Base-by-base conservation (phyloP, 1,140 invertebrate genomes). In the Branchinecta lynchi region DNA sequence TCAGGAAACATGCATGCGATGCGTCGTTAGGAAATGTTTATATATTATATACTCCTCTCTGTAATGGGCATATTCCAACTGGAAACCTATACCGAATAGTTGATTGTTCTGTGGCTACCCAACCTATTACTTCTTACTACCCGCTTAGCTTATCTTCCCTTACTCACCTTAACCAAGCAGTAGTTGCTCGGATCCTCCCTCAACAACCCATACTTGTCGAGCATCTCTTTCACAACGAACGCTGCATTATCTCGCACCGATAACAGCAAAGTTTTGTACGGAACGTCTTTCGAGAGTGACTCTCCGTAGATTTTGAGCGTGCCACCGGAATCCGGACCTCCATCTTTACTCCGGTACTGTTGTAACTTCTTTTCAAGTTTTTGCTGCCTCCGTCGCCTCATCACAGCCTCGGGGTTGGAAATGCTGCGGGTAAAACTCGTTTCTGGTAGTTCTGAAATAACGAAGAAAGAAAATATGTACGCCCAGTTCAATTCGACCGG, bases 351-450 rank as follows among this genome's bases (percentile, higher is more conserved):
- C 45, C 91, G 84, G 79, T 98, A 98, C 78, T 98, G 92, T 78
- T 97, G 92, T 73, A 99, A 80, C 79, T 96, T 98, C 75, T 91
- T 88, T 79, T 99, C 96, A 66, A 99, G 82, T 78, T 97, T 98
- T 78, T 97, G 93, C 76, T 98, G 94, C n/a, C 96, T 81, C 70
- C 95, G 82, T 45, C 96, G 84, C 71, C 94, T 84, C 96, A 99
- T 98, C 69, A 99, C 96, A 69, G 94, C 93, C 82, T 99, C 96
- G 9, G 96, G 96, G 83, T 99, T 99, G 68, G 94, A 98, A 77
- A 99, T 98, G 73, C 93, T 97, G 72, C 96, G 83, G 17, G 95
- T 98, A 79, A 99, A 99, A 77, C 91, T 95, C 43, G 93, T 96
- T 81, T 98, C 94, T 21, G 96, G 96, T 72, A 98, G 80, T 82